A percentile compares a stretch with the other conserved stretches of the same genome.
phyloP scores from a whole-genome alignment of 1,140 invertebrate genomes.

The Penaeus vannamei region DNA sequence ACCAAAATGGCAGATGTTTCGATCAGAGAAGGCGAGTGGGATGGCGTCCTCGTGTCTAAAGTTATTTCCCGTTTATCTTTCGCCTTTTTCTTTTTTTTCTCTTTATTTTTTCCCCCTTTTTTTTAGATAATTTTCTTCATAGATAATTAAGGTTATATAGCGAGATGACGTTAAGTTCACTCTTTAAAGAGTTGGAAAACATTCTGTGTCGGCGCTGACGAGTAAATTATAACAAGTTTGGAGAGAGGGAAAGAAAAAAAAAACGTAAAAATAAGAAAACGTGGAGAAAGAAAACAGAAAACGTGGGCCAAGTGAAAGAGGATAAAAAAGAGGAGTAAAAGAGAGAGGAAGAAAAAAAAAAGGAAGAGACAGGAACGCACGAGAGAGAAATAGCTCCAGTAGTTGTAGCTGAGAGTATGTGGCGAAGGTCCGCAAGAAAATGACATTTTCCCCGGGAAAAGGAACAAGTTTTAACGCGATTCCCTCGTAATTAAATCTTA shows the following conservation, averaged over 20 bases:
- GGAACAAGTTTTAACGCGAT: constrained; percentile 54
- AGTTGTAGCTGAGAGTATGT: constrained; percentile 55
- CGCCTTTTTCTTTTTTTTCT: background rate
- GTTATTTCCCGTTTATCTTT: background rate
- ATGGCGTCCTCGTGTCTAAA: background rate
- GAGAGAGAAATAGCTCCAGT: constrained; percentile 60
- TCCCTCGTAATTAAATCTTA: constrained; percentile 67
- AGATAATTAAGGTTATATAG: no score
- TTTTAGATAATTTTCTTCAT: background rate
- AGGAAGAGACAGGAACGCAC: background rate
- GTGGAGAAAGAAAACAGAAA: background rate
- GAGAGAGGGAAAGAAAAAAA: background rate
- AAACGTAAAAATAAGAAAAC: constrained; percentile 5
- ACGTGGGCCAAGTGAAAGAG: background rate
- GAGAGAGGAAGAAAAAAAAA: background rate
- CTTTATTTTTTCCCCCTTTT: background rate
- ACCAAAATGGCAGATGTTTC: constrained; percentile 37
- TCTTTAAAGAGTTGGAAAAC: no score
- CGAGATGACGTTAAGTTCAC: no score
- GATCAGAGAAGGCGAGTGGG: constrained; percentile 1
- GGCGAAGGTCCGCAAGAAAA: constrained; percentile 54
- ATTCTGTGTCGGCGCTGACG: no score
- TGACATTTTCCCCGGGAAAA: constrained; percentile 54
- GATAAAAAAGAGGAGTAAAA: background rate
- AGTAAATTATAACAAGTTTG: no score